Base-by-base conservation (phyloP, 2,113 vertebrate species). In the Pleuronectes platessa region DNA sequence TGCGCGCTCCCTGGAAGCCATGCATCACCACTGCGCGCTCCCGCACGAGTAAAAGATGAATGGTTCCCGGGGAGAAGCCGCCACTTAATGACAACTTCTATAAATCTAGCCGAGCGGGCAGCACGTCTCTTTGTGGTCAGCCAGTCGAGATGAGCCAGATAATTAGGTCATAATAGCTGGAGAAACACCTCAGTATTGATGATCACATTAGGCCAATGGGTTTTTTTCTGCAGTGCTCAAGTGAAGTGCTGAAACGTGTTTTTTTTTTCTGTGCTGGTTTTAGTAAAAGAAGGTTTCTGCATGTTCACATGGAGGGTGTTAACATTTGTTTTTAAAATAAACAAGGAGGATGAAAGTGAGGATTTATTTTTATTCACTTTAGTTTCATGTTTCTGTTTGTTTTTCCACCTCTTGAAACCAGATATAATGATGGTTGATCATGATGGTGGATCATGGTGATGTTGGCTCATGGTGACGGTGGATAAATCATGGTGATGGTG, bases 1-100 rank as follows among this genome's bases (percentile, higher is more conserved):
- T 53, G 75, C 72, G 76, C 87, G 80, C 86, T 80, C 88, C 82
- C 81, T 70, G 17, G 7, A 9, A 51, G 78, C 74, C 78, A 85
- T 76, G 78, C 88, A 74, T 81, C 63, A 45, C 68, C 78, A 21
- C 18, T 73, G 89, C 93, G 72, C 72, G 79, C 79, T 79, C 90
- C 79, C 90, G 88, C 68, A 9, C 18, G 2, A 21, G 14, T 11
- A 9, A 27, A 93, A 93, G 92, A 95, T 93, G 88, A 94, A 94
- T 89, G 92, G 89, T 24, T 83, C 79, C 49, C 69, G 65, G 31
- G 82, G 90, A 92, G 93, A 93, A 92, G 18, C 54, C 13, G 79
- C 92, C 94, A 90, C 92, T 95, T 95, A 95, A 95, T 94, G 93
- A 93, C 93, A 94, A 95, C 90, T 95, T 95, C 94, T 94, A 94